Percentiles rank a stretch among this genome's conserved stretches.
phyloP scores from a whole-genome alignment of 2,113 vertebrate genomes.

The Emydura subglobosa region DNA sequence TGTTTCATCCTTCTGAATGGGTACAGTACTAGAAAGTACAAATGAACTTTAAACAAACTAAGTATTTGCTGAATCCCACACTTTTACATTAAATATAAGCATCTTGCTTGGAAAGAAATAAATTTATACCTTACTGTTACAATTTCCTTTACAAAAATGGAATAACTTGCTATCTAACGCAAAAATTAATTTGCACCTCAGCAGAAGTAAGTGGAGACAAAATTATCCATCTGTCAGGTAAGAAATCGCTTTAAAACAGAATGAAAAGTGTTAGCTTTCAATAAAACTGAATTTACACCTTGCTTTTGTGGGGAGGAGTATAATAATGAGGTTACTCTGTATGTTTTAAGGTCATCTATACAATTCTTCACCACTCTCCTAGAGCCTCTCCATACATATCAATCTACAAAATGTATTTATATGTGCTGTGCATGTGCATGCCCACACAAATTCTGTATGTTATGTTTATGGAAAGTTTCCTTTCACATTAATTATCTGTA shows the following conservation, averaged over 20 bases:
- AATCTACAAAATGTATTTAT: neutral
- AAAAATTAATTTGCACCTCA: slow-evolving; percentile 81
- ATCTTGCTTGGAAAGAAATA: neutral
- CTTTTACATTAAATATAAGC: slow-evolving; percentile 21
- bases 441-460: neutral
- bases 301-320: slow-evolving; percentile 21
- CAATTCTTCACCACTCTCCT: slow-evolving; percentile 24
- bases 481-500: neutral
- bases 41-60: neutral
- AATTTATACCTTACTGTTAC: slow-evolving; percentile 35
- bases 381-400: neutral
- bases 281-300: slow-evolving; percentile 78
- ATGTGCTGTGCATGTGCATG: neutral
- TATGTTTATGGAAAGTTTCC: neutral
- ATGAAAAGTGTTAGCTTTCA: slow-evolving; percentile 67
- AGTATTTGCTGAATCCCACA: neutral
- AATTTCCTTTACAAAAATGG: slow-evolving; percentile 55
- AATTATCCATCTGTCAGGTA: slow-evolving; percentile 75
- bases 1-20: neutral
- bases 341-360: slow-evolving; percentile 36
- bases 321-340: slow-evolving; percentile 55
- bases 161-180: slow-evolving; percentile 58
- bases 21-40: neutral
- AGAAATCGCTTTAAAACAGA: slow-evolving; percentile 76
- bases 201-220: slow-evolving; percentile 70